Base-by-base conservation (phyloP, 2,888 invertebrate species). In the Volucella inanis region DNA sequence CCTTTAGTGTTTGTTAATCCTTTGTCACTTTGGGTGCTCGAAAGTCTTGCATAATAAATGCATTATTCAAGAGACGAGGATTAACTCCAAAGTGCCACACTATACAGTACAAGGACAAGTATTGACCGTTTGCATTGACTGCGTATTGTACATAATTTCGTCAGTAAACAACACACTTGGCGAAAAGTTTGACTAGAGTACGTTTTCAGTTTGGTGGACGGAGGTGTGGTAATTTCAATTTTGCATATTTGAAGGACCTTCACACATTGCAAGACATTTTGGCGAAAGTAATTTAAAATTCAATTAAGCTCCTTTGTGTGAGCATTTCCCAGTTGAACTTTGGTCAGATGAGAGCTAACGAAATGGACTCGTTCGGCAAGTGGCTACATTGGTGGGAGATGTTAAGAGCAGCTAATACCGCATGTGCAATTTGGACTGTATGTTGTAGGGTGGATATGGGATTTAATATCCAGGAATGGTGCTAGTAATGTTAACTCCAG, bases 221-320 rank as follows among this genome's bases (percentile, higher is more conserved):
- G 12, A 31, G 31, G 65, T 41, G 59, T 22, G 59, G 64, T 68
- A 67, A 72, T 71, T 85, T 85, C 81, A 85, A 81, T 85, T 85
- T 85, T 85, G 85, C 85, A 85, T 85, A 85, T 85, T 81, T 77
- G 81, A 85, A 85, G 85, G 76, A 85, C 81, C 81, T 81, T 85
- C 81, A 76, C 72, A 85, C 71, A 77, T 81, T 78, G 59, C 85
- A 85, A 85, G 85, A 85, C 76, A 85, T 85, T 85, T 85, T 77
- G 81, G 71, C 85, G 76, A 86, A 86, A 86, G 86, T 86, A 82
- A 86, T 86, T 86, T 86, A 86, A 86, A 86, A 86, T 86, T 86
- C 86, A 86, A 86, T 86, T 82, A 86, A 86, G 86, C 43, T 86
- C 82, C 86, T 82, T 86, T 86, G 82, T 86, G 86, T 72, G 64